phyloP scores from a whole-genome alignment of 2,888 invertebrate species.

The Diploptera punctata region DNA sequence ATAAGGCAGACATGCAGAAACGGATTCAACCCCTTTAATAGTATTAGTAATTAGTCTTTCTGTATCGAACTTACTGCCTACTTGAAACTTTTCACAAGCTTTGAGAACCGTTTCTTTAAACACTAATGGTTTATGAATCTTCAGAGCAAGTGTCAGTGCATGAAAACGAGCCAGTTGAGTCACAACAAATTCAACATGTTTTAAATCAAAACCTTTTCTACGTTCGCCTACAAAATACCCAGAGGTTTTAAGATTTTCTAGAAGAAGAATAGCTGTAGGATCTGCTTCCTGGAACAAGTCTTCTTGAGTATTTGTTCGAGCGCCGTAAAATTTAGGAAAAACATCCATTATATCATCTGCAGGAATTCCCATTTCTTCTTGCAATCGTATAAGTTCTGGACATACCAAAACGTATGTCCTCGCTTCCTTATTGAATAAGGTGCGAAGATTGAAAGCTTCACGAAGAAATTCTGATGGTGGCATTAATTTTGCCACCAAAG shows the following conservation, averaged over 20 bases:
- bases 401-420: slow-evolving; percentile 60
- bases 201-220: neutral
- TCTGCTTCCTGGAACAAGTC: slow-evolving; percentile 56
- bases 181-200: neutral
- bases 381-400: slow-evolving; percentile 58
- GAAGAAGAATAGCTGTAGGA: slow-evolving; percentile 58
- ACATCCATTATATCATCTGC: slow-evolving; percentile 55
- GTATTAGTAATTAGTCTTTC: slow-evolving; percentile 48
- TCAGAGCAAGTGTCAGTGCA: neutral
- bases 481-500: slow-evolving; percentile 61
- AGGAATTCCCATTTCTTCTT: slow-evolving; percentile 57
- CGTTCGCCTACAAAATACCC: neutral
- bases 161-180: neutral
- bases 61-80: slow-evolving; percentile 20
- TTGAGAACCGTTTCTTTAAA: slow-evolving; percentile 5
- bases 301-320: slow-evolving; percentile 53
- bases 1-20: slow-evolving; percentile 33
- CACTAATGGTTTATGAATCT: neutral
- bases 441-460: slow-evolving; percentile 60
- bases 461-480: slow-evolving; percentile 62
- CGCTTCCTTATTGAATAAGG: slow-evolving; percentile 64
- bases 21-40: slow-evolving; percentile 19
- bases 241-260: slow-evolving; percentile 61
- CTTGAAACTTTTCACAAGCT: neutral
- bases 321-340: slow-evolving; percentile 62